phyloP scores from a whole-genome alignment of 2,113 vertebrate species.

The Bambusicola thoracicus region DNA sequence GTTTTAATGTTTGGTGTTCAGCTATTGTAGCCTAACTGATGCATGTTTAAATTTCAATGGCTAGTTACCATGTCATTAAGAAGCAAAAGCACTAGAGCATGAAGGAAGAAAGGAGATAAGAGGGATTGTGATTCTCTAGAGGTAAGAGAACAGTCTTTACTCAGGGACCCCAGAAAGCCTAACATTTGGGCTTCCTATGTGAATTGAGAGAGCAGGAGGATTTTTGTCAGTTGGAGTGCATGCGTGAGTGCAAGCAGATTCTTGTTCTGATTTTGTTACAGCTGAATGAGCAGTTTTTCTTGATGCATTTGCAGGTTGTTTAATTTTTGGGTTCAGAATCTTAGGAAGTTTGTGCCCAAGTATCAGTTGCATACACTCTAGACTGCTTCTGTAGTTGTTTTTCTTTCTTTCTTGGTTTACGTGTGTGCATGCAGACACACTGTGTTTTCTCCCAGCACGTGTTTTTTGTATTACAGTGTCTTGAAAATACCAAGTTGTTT shows the following conservation, averaged over 20 bases:
- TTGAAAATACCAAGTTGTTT: not conserved
- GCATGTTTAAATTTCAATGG: not conserved
- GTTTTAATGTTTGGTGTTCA: not conserved
- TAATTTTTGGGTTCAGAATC: not conserved
- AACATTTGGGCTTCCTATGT: not conserved
- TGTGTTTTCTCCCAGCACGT: fast-evolving
- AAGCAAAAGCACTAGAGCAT: not conserved
- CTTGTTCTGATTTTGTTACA: not conserved
- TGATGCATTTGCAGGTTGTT: not conserved
- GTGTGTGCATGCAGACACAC: not conserved
- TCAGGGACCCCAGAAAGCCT: not conserved
- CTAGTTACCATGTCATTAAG: not conserved
- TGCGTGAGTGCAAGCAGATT: not conserved
- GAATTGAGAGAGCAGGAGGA: not conserved
- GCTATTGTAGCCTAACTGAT: not conserved
- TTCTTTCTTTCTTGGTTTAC: not conserved
- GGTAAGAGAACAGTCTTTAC: not conserved
- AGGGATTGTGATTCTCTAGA: not conserved
- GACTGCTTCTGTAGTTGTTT: not conserved
- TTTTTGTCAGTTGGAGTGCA: not conserved
- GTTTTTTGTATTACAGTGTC: not conserved
- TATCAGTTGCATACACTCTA: not conserved
- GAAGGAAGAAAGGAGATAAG: not conserved
- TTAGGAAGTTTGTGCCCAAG: not conserved
- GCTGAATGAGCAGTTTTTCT: not conserved